Percentiles rank a stretch among this genome's conserved stretches.
These are phyloP conservation scores for Cettia cetti DNA, from an alignment of 2,113 vertebrate genomes.

Conservation along the genomic window DNA sequence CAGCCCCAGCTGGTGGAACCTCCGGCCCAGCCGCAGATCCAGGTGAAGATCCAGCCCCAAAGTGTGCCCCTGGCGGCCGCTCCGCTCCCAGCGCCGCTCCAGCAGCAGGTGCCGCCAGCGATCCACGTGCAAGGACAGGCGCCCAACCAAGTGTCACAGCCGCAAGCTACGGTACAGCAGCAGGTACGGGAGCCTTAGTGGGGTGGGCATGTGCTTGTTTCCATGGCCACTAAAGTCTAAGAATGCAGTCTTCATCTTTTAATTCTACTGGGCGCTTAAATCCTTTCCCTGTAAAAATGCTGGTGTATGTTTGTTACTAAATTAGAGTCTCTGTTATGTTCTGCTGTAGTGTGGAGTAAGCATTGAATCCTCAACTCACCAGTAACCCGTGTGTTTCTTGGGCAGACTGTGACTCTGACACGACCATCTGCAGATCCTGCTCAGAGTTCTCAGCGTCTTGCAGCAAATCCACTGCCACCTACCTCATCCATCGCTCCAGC, in stretches of 20 bases:
- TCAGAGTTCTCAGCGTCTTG: constrained; percentile 81
- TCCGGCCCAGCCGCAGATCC: constrained; percentile 72
- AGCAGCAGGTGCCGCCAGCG: constrained; percentile 79
- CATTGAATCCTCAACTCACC: background rate
- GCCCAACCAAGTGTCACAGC: constrained; percentile 66
- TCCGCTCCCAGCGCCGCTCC: constrained; percentile 79
- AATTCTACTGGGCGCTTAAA: background rate
- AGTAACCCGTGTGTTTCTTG: background rate
- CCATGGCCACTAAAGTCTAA: background rate
- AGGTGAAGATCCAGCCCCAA: constrained; percentile 79
- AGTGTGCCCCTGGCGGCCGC: constrained; percentile 63
- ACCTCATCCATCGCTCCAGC: constrained; percentile 73
- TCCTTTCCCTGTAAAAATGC: background rate
- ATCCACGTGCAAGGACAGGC: constrained; percentile 80
- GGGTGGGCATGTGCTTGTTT: background rate
- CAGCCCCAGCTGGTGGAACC: constrained; percentile 75
- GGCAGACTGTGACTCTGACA: constrained; percentile 82
- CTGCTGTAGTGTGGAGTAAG: background rate
- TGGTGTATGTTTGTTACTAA: background rate
- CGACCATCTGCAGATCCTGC: constrained; percentile 80
- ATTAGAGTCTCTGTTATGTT: background rate
- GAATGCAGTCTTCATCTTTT: accelerated
- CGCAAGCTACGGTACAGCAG: constrained; percentile 73
- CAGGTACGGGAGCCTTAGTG: constrained; percentile 25
- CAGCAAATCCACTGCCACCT: constrained; percentile 73